These are phyloP conservation scores for Aplysia californica DNA, from an alignment of 1,140 invertebrate species.

Conservation along the genomic window DNA sequence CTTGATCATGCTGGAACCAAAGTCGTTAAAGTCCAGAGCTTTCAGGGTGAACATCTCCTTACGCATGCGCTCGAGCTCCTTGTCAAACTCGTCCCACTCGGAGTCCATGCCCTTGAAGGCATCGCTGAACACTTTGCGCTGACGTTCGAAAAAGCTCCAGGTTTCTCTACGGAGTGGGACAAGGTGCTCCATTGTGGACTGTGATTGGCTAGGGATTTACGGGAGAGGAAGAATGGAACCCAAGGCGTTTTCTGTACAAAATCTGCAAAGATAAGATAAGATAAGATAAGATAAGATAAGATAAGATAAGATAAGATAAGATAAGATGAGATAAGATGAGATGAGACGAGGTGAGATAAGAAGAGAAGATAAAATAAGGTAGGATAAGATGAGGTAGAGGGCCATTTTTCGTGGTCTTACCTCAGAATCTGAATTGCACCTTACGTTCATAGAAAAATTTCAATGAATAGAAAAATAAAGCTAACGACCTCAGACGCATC, in stretches of 20 bases:
- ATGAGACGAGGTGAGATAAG: no score
- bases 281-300: no score
- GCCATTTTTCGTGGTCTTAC: no score
- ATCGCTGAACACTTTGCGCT: constrained; percentile 47
- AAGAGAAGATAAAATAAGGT: no score
- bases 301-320: no score
- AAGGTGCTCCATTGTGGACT: constrained; percentile 29
- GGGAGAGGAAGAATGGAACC: neutral
- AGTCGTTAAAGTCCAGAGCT: constrained; percentile 24
- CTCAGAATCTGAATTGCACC: no score
- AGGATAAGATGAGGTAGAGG: no score
- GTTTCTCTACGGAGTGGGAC: constrained; percentile 48
- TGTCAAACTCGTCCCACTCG: constrained; percentile 49
- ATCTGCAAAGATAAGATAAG: neutral
- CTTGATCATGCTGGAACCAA: constrained; percentile 37
- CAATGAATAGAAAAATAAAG: no score
- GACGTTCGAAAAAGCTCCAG: constrained; percentile 61
- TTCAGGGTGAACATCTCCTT: constrained; percentile 53
- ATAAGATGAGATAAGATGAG: no score
- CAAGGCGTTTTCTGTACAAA: neutral
- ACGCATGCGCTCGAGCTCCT: constrained; percentile 51
- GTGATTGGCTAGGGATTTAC: neutral
- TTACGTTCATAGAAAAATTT: no score
- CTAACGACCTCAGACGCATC: no score
- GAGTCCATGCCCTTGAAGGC: constrained; percentile 44